Conservation (phyloP, 2,888 invertebrate genomes). For the Pycnomerus fuliginosus region DNA sequence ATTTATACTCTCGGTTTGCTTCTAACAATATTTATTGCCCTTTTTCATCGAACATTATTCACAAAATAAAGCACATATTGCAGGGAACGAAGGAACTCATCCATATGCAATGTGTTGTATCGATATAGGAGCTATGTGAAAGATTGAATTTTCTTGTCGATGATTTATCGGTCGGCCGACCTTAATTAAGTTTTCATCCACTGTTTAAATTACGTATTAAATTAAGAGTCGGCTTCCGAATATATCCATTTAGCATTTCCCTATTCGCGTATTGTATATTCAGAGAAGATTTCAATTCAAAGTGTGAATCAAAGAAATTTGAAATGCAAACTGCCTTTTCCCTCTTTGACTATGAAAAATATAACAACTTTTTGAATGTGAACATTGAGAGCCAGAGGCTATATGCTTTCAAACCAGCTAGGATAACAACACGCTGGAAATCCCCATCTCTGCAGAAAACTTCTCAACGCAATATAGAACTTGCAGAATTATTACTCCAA, state of each 20-base stretch:
- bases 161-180: no score
- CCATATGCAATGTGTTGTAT: constrained; percentile 33
- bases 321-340: constrained; percentile 24
- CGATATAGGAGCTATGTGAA: no score
- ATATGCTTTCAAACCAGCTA: constrained; percentile 4
- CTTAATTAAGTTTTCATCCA: no score
- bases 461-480: constrained; percentile 15
- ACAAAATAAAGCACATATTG: constrained; percentile 36
- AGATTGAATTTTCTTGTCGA: constrained; percentile 19
- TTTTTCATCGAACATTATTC: constrained; percentile 34
- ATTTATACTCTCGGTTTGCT: constrained; percentile 36
- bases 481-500: constrained; percentile 5
- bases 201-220: no score
- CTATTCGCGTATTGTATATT: no score
- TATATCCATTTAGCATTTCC: no score
- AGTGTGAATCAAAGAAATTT: constrained; percentile 23
- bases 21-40: constrained; percentile 35
- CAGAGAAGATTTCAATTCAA: no score
- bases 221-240: no score
- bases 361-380: constrained; percentile 19
- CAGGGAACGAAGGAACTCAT: constrained; percentile 33
- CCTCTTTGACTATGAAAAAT: constrained; percentile 12
- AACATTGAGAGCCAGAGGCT: constrained; percentile 11
- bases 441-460: constrained; percentile 6
- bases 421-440: not conserved